Conservation (phyloP, 2,888 invertebrate species). For the Erebia aethiops region DNA sequence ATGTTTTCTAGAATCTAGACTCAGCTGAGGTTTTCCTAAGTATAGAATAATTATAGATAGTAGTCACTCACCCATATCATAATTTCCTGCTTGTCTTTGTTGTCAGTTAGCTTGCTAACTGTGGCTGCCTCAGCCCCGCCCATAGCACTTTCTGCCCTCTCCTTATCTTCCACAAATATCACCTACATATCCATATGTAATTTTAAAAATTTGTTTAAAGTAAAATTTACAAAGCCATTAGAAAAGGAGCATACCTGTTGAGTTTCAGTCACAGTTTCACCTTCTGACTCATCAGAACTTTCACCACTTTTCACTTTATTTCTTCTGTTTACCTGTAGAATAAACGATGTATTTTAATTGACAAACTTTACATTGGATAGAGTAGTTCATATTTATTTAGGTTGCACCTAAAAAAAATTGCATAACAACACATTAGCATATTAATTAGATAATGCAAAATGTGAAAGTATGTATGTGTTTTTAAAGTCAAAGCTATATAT, state of each 20-base stretch:
- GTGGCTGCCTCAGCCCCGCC: slow-evolving; percentile 56
- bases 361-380: background rate
- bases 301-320: slow-evolving; percentile 74
- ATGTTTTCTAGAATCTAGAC: too few species aligned
- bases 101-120: slow-evolving; percentile 47
- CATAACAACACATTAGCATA: background rate
- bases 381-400: background rate
- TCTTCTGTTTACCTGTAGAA: slow-evolving; percentile 77
- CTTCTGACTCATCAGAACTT: slow-evolving; percentile 79
- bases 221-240: background rate
- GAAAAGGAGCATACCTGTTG: slow-evolving; percentile 66
- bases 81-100: slow-evolving; percentile 56
- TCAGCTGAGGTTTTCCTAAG: too few species aligned
- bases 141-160: slow-evolving; percentile 67
- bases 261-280: slow-evolving; percentile 76
- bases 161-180: slow-evolving; percentile 78
- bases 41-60: background rate
- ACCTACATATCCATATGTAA: slow-evolving; percentile 56
- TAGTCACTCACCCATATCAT: slow-evolving; percentile 62
- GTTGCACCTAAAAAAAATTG: background rate
- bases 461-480: background rate
- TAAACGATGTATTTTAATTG: background rate
- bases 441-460: background rate
- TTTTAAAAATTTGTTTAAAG: background rate
- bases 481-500: background rate